Base-by-base conservation (phyloP, 2,797 vertebrate genomes). In the Hephaestus fuliginosus region DNA sequence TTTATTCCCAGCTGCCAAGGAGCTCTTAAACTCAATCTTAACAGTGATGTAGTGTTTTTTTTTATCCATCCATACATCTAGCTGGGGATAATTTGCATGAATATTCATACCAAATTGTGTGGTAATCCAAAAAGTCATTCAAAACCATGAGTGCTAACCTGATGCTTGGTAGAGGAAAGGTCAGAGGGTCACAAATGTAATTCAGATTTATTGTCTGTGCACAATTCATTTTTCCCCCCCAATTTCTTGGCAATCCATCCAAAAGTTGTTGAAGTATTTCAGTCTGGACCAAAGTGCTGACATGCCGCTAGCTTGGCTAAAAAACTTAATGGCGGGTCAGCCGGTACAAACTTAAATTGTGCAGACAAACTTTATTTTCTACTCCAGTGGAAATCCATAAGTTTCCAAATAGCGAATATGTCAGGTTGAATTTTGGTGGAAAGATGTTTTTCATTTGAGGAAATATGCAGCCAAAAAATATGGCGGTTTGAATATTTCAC, bases 1-100 rank as follows among this genome's bases (percentile, higher is more conserved):
- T 65, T 75, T 65, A 75, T 74, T 70, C 61, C n/a, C n/a, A 66
- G 30, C 46, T 74, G 76, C 57, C 63, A 20, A 30, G 44, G 28
- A 70, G 48, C 48, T 68, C 77, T 18, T 12, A 68, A 41, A 61
- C 56, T 58, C 39, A 52, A 67, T 74, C 61, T 62, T 44, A 61
- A 66, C 57, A 64, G 65, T 14, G 2, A 72, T 62, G 64, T 17
- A 39, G 36, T 46, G 20, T 41, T 64, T 63, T 5, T 57, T 56
- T 72, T 70, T 36, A 43, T 82, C 39, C 61, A 52, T 41, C 56
- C 22, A 14, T 41, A 44, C 20, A 13, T 30, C 52, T 65, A 30
- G 18, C 63, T 73, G 25, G 48, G 39, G 33, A 18, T 28, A 22
- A 76, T 56, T 33, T 25, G 25, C 30, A 33, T 33, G 30, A 33